phyloP scores from a whole-genome alignment of 2,113 vertebrate species.

The Ginglymostoma cirratum region DNA sequence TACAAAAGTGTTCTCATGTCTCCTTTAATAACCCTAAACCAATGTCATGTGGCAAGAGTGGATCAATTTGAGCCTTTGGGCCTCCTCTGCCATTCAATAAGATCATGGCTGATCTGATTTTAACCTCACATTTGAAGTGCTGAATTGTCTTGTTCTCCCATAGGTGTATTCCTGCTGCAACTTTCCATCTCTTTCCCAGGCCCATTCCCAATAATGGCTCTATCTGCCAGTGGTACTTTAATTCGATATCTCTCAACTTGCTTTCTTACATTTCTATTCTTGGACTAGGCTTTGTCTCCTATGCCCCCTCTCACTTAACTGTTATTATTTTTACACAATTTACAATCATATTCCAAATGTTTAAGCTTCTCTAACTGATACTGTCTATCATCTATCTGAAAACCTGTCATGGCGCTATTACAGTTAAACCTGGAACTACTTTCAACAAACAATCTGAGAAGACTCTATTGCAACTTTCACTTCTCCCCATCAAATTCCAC shows the following conservation, averaged over 20 bases:
- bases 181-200: no score
- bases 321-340: not conserved
- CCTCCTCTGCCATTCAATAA: not conserved
- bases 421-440: not conserved
- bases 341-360: not conserved
- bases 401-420: not conserved
- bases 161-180: not conserved
- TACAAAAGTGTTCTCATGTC: not conserved
- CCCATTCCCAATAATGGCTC: not conserved
- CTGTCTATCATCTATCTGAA: not conserved
- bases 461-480: not conserved
- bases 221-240: not conserved
- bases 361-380: not conserved
- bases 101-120: no score
- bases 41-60: no score
- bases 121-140: no score
- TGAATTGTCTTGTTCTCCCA: no score
- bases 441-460: not conserved
- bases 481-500: not conserved
- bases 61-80: not conserved
- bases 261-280: not conserved
- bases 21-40: not conserved
- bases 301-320: not conserved
- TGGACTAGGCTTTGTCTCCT: not conserved
- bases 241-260: not conserved